phyloP scores from a whole-genome alignment of 2,888 invertebrate genomes.

The Phoenoteleia sp. region DNA sequence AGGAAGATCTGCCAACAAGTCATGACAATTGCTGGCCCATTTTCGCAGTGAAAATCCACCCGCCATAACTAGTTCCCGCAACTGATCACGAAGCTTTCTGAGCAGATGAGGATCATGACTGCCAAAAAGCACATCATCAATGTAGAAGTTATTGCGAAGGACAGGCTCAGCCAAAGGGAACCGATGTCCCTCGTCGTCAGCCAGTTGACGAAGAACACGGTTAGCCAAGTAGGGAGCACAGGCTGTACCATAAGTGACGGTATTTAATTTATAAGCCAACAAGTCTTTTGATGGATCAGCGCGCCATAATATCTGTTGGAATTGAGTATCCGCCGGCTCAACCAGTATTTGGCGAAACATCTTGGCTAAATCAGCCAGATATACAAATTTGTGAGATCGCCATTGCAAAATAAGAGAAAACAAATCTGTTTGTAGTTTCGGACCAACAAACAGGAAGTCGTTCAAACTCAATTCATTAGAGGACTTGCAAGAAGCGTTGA shows the following conservation, averaged over 20 bases:
- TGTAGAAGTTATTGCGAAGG: not conserved
- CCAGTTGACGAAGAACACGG: no score
- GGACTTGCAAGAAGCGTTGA: slow-evolving; percentile 48
- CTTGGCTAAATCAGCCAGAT: slow-evolving; percentile 32
- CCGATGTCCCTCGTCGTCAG: not conserved
- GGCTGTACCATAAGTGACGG: no score
- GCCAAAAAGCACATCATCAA: not conserved
- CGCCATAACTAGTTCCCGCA: not conserved
- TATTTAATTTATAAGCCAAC: not conserved
- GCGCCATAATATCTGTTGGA: slow-evolving; percentile 26
- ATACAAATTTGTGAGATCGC: slow-evolving; percentile 24
- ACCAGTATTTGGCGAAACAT: slow-evolving; percentile 55
- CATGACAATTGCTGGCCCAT: not conserved
- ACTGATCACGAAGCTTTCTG: not conserved
- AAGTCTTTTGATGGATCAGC: not conserved
- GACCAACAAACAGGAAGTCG: slow-evolving; percentile 49
- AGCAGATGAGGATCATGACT: not conserved
- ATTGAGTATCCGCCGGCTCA: not conserved
- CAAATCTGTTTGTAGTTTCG: slow-evolving; percentile 13
- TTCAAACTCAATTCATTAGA: slow-evolving; percentile 42
- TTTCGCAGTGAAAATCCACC: slow-evolving; percentile 6
- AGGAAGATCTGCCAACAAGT: not conserved
- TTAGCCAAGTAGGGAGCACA: slow-evolving; percentile 10
- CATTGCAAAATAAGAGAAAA: slow-evolving; percentile 10
- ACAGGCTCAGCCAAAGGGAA: not conserved